These are phyloP conservation scores for Ctenoplectra terminalis DNA, from an alignment of 1,140 invertebrate species.

Conservation along the genomic window DNA sequence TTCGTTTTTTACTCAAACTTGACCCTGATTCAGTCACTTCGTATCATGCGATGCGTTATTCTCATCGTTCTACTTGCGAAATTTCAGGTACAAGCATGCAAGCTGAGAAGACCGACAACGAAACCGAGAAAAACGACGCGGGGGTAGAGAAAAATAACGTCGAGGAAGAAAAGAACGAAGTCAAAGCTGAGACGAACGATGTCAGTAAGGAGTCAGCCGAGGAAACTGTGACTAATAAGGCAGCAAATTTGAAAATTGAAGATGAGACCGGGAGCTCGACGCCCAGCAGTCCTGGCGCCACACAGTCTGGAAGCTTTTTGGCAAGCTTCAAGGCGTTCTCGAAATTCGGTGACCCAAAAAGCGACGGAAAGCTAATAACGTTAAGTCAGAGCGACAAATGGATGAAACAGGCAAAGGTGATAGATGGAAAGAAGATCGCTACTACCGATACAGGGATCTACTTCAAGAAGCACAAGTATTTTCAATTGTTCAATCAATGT, in stretches of 20 bases:
- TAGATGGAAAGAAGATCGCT: conserved; percentile 94
- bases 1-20: neutral
- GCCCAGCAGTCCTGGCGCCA: conserved; percentile 57
- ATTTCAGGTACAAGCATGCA: conserved; percentile 54
- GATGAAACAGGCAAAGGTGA: conserved; percentile 97
- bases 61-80: no score
- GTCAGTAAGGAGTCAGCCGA: conserved; percentile 26
- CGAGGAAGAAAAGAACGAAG: conserved; percentile 43
- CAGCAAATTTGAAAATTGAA: conserved; percentile 75
- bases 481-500: no score
- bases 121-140: conserved; percentile 50
- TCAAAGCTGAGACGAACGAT: conserved; percentile 44
- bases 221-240: conserved; percentile 66
- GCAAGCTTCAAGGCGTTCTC: conserved; percentile 87
- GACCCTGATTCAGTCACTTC: conserved; percentile 7
- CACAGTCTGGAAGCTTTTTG: conserved; percentile 67
- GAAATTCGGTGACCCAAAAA: conserved; percentile 94
- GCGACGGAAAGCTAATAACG: conserved; percentile 93
- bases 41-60: neutral
- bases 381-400: conserved; percentile 96
- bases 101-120: conserved; percentile 57
- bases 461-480: conserved; percentile 93
- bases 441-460: conserved; percentile 95
- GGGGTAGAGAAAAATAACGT: conserved; percentile 43
- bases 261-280: conserved; percentile 63